Base-by-base conservation (phyloP, 2,113 vertebrate species). In the Tychaedon coryphoeus region DNA sequence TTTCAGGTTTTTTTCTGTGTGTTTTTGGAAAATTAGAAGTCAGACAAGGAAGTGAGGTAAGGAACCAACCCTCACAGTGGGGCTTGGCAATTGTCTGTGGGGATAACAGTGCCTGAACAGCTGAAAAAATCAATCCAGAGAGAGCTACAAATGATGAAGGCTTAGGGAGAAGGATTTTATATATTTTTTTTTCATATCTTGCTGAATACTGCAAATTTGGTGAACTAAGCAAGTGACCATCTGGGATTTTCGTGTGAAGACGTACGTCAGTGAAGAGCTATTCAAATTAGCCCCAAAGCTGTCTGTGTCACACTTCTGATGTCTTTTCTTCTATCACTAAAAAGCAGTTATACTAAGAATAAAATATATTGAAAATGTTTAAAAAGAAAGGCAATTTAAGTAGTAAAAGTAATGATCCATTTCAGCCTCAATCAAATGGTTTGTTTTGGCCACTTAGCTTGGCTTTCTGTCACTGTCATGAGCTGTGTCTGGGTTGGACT, bases 361-460 rank as follows among this genome's bases (percentile, higher is more conserved):
- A 77, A 86, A 95, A 66, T 56, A 38, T 5, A 51, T 67, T 51
- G 26, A 71, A 86, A 71, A 53, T 22, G 43, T 12, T 17, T 50
- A 19, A 51, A 71, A 47, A 62, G 14, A 38, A 22, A 19, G 5
- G 19, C 25, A 60, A 48, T 31, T 38, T 51, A 69, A 86, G 67
- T 14, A 72, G 45, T 54, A 75, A 82, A 90, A 90, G 73, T 60
- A 54, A 83, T 19, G 16, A 65, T 60, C 28, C 78, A 13, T 89
- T 90, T 73, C 54, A 57, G 36, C 43, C 47, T 82, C 33, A 67
- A 79, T 70, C 86, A 95, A 94, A 93, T 75, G 58, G 58, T 50
- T 96, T 97, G 88, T 93, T 88, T 90, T 76, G 75, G 53, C 43
- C 78, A 84, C 60, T 93, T 66, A 79, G 54, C 71, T 78, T 65